Evolutionary conservation across 2,797 vertebrate species (phyloP).

Genomic region (Alectoris magna): DNA sequence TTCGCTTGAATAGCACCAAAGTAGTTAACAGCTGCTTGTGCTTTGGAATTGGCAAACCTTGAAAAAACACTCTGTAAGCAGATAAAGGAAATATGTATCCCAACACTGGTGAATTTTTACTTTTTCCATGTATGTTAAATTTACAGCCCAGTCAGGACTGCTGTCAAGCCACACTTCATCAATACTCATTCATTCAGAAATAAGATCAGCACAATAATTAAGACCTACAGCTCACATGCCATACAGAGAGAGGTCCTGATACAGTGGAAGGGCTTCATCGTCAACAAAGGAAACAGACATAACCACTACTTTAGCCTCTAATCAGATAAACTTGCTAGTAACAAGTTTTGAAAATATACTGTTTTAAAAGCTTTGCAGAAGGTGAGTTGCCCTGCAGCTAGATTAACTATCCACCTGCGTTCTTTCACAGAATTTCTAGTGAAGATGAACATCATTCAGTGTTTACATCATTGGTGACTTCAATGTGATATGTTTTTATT

Average conservation of each 20-base stretch:
- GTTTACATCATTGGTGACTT: neutral
- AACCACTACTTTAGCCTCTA: neutral
- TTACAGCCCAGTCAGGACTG: neutral
- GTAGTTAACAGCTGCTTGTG: neutral
- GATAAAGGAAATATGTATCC: neutral
- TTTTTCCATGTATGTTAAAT: neutral
- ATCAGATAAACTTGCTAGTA: neutral
- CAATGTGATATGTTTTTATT: neutral
- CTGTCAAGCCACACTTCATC: neutral
- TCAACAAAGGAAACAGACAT: neutral
- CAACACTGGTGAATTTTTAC: neutral
- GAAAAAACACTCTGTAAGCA: neutral
- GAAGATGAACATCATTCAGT: neutral
- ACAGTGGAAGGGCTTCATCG: neutral
- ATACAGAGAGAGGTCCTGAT: neutral
- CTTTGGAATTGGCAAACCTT: neutral
- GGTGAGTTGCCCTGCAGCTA: neutral
- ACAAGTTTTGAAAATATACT: neutral
- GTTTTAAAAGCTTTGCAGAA: neutral
- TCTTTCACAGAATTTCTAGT: neutral
- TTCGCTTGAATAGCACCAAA: neutral
- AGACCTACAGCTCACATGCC: neutral
- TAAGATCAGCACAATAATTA: neutral
- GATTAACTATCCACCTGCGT: neutral
- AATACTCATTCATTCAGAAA: neutral